Evolutionary conservation across 2,888 invertebrate genomes (phyloP).

Genomic region (Chrysolina haemoptera): DNA sequence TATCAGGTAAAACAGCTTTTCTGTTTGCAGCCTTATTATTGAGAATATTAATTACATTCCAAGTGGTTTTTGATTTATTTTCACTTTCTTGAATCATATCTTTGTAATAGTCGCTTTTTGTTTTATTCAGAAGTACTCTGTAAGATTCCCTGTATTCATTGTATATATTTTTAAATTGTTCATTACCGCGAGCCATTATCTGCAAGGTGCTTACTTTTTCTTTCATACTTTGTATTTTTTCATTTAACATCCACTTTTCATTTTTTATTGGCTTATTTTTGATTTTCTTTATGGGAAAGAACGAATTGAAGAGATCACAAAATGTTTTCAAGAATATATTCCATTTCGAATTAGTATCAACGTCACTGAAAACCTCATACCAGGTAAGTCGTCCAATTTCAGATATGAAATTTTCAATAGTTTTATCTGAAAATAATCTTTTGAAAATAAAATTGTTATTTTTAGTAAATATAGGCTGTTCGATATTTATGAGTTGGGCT

Average conservation of each 20-base stretch:
- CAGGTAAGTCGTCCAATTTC: slow-evolving; percentile 21
- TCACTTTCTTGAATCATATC: too few relatives aligned
- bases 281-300: slow-evolving; percentile 19
- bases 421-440: slow-evolving; percentile 19
- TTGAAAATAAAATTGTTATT: slow-evolving; percentile 12
- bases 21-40: too few relatives aligned
- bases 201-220: too few relatives aligned
- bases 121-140: too few relatives aligned
- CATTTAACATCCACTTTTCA: slow-evolving; percentile 10
- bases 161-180: too few relatives aligned
- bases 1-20: too few relatives aligned
- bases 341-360: slow-evolving; percentile 5
- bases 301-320: slow-evolving; percentile 19
- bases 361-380: slow-evolving; percentile 17
- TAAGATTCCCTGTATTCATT: too few relatives aligned
- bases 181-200: too few relatives aligned
- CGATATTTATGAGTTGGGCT: slow-evolving; percentile 17
- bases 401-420: slow-evolving; percentile 26
- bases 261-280: slow-evolving; percentile 17
- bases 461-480: slow-evolving; percentile 10
- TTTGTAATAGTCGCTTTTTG: too few relatives aligned
- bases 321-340: slow-evolving; percentile 8
- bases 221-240: neutral
- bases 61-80: too few relatives aligned
- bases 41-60: too few relatives aligned